These are phyloP conservation scores for Elephas maximus DNA, from an alignment of 2,113 vertebrate species.

Conservation along the genomic window DNA sequence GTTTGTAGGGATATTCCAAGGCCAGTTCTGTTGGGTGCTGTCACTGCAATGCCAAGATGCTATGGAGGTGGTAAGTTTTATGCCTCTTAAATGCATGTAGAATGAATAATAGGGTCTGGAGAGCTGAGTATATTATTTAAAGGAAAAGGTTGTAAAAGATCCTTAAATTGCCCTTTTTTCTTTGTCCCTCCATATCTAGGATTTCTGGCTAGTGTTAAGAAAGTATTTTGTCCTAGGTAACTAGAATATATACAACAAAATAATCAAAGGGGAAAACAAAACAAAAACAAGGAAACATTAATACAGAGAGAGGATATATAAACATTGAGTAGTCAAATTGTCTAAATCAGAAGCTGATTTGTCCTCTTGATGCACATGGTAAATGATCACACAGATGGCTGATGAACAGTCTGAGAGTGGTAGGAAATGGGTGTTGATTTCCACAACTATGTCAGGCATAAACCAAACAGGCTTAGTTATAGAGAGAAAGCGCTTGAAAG, in stretches of 20 bases:
- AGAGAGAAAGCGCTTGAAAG: neutral
- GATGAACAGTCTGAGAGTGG: neutral
- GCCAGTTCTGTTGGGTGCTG: neutral
- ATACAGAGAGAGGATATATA: neutral
- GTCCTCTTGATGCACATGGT: neutral
- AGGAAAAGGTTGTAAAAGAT: neutral
- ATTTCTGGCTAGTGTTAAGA: neutral
- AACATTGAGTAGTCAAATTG: neutral
- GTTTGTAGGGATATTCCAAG: conserved; percentile 80
- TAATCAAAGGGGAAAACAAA: neutral
- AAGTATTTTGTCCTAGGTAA: neutral
- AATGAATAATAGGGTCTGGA: neutral
- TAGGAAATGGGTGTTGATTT: neutral
- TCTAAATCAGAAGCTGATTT: neutral
- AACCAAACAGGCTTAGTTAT: neutral
- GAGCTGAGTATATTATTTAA: neutral
- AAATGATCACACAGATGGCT: neutral
- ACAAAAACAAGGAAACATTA: neutral
- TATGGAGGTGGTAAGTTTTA: neutral
- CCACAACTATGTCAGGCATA: neutral
- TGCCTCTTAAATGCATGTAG: neutral
- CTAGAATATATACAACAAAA: neutral
- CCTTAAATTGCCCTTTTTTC: neutral
- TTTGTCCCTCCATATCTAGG: neutral
- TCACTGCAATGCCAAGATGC: accelerated